phyloP scores from a whole-genome alignment of 2,888 invertebrate genomes.

The Chouioia cunea region DNA sequence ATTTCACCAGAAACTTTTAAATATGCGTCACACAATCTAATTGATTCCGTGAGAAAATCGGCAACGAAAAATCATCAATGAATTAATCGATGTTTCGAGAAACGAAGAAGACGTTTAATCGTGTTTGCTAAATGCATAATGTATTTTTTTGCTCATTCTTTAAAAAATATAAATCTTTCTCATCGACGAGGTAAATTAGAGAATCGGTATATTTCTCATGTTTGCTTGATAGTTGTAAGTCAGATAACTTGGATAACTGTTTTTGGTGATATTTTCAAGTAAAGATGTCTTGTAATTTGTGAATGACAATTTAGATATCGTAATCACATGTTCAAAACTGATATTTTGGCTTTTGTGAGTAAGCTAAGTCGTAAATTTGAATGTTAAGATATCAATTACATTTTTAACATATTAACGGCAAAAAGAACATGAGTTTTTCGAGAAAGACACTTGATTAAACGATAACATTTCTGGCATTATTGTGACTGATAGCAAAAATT shows the following conservation, averaged over 20 bases:
- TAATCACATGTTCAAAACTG: slow-evolving; percentile 34
- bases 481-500: too few relatives aligned
- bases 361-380: too few relatives aligned
- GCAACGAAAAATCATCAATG: too few relatives aligned
- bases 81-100: too few relatives aligned
- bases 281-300: slow-evolving; percentile 36
- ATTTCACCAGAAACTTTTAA: too few relatives aligned
- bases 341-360: slow-evolving; percentile 19
- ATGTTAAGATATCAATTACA: too few relatives aligned
- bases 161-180: slow-evolving; percentile 20
- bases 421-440: too few relatives aligned
- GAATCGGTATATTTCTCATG: slow-evolving; percentile 30
- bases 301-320: slow-evolving; percentile 44
- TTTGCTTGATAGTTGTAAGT: slow-evolving; percentile 7
- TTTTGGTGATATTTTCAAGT: slow-evolving; percentile 20
- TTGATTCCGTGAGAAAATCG: too few relatives aligned
- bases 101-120: slow-evolving; percentile 4
- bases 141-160: not conserved
- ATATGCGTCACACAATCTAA: too few relatives aligned
- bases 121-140: slow-evolving; percentile 11
- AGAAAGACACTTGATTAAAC: too few relatives aligned
- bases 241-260: slow-evolving; percentile 33
- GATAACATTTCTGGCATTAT: too few relatives aligned
- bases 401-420: too few relatives aligned
- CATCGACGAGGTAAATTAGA: slow-evolving; percentile 16